Evolutionary conservation across 1,140 invertebrate genomes (phyloP).

Genomic region (Andrena cerasifolii): DNA sequence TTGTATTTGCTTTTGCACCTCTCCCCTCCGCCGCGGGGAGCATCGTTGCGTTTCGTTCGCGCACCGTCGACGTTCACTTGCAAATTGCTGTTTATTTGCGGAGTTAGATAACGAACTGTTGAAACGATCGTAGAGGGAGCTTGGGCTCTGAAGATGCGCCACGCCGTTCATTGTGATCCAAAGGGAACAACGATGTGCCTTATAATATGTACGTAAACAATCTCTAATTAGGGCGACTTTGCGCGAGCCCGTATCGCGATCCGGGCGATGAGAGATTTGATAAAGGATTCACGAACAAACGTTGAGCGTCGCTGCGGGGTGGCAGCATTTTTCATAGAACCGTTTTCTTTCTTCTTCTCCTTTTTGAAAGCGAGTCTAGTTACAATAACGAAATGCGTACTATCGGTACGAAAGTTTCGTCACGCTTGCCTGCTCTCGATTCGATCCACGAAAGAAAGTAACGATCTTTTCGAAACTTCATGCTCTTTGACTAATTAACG

Average conservation of each 20-base stretch:
- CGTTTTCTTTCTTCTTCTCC: neutral
- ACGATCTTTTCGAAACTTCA: constrained; percentile 46
- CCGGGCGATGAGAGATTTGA: neutral
- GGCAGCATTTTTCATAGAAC: constrained; percentile 6
- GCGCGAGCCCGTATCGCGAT: neutral
- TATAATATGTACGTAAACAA: constrained; percentile 55
- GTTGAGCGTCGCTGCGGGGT: neutral
- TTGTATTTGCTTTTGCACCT: neutral
- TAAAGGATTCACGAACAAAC: neutral
- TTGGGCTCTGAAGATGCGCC: neutral
- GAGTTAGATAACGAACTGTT: neutral
- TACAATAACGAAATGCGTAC: constrained; percentile 54
- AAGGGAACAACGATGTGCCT: constrained; percentile 66
- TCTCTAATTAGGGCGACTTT: constrained; percentile 45
- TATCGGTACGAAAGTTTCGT: constrained; percentile 64
- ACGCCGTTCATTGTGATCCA: constrained; percentile 48
- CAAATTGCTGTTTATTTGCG: constrained; percentile 28
- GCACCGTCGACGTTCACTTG: neutral
- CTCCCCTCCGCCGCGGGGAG: neutral
- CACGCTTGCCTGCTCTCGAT: constrained; percentile 67
- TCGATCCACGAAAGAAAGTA: constrained; percentile 45
- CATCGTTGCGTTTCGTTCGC: neutral
- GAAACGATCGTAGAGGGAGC: neutral
- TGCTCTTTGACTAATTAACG: constrained; percentile 61
- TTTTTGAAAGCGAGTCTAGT: constrained; percentile 38